Base-by-base conservation (phyloP, 2,888 invertebrate genomes). In the Tachina lurida region DNA sequence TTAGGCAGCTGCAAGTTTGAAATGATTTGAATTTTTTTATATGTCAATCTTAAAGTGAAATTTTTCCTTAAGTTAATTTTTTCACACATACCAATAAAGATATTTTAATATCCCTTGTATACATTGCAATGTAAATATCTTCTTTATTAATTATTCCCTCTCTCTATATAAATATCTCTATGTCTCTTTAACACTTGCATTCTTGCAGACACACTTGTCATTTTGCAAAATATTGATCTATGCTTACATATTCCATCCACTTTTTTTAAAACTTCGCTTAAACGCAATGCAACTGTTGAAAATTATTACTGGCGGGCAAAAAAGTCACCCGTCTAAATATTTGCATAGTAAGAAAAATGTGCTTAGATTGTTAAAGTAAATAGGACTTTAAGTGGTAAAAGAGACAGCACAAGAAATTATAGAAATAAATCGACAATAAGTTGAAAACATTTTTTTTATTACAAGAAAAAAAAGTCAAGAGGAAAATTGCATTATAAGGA, bases 401-500 rank as follows among this genome's bases (percentile, higher is more conserved):
- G 12, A 60, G 47, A 60, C 2, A 60, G 45, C 22, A 13, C 10
- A 19, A 62, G 45, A 63, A 43, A 56, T 13, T 41, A 22, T 13
- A 41, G 39, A 58, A 22, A 60, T 62, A 76, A 80, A 49, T 68
- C 62, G 54, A 70, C 60, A 78, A 68, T 70, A 78, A 78, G 60
- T 62, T 43, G 49, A 73, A 77, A 77, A 81, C 68, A 63, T 76
- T 84, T 84, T 78, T 71, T 74, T 82, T 82, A 68, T 82, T 65
- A 39, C 22, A n/a, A n/a, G 5, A 7, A 7, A 31, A 19, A 65
- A 81, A 73, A 81, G 74, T 78, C 82, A 80, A 80, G 83, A 86
- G 73, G 76, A 84, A 84, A 86, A 80, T 80, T 83, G 76, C 79
- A 86, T 83, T 83, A 83, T 86, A 84, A 84, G 83, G 86, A 86